Evolutionary conservation across 1,140 invertebrate species (phyloP).

Genomic region (Choristoneura fumiferana): DNA sequence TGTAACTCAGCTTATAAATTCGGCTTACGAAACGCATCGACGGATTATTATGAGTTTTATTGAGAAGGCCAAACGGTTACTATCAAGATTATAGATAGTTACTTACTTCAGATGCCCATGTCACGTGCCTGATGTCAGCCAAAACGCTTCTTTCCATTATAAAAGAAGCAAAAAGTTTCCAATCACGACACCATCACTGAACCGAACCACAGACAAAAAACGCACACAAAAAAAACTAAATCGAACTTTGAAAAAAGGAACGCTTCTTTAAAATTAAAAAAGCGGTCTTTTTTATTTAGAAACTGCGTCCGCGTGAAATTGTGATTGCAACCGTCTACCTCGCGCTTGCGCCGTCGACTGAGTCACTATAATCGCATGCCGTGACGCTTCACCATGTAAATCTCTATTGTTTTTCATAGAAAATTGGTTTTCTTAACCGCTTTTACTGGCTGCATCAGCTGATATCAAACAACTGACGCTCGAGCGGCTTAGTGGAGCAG

Average conservation of each 20-base stretch:
- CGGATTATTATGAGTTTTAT: too few species aligned
- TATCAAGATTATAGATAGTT: background rate
- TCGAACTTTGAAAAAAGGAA: conserved; percentile 32
- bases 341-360: conserved; percentile 50
- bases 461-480: conserved; percentile 59
- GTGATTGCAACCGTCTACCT: conserved; percentile 42
- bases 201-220: conserved; percentile 27
- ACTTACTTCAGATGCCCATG: conserved; percentile 71
- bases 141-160: conserved; percentile 76
- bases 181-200: conserved; percentile 56
- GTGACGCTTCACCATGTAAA: conserved; percentile 51
- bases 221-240: conserved; percentile 26
- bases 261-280: conserved; percentile 6
- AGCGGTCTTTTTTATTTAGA: conserved; percentile 48
- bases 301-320: conserved; percentile 49
- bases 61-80: too few species aligned
- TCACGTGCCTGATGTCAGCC: conserved; percentile 59
- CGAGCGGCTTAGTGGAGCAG: conserved; percentile 60
- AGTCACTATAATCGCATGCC: conserved; percentile 33
- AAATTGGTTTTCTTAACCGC: conserved; percentile 35
- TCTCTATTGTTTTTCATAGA: conserved; percentile 50
- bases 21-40: too few species aligned
- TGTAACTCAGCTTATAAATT: too few species aligned
- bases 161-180: conserved; percentile 32
- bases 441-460: conserved; percentile 57